Evolutionary conservation across 37 sponge, comb jelly and placozoan genomes (phyloP).

Genomic region (Haliclona indistincta): DNA sequence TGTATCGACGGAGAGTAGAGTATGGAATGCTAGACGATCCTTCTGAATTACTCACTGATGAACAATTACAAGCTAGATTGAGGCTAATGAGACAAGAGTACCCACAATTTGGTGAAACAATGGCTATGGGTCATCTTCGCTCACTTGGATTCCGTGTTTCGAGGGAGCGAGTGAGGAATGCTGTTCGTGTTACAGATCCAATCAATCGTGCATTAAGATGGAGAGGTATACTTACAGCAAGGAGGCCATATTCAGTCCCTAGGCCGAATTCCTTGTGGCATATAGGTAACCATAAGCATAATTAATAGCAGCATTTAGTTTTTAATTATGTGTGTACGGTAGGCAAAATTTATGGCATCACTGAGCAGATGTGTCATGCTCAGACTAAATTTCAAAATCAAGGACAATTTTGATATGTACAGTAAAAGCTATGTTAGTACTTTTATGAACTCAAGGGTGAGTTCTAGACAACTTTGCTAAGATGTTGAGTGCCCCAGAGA

Average conservation of each 20-base stretch:
- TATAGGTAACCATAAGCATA: constrained; percentile 51
- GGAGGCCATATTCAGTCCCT: constrained; percentile 57
- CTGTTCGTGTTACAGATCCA: constrained; percentile 36
- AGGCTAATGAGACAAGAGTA: background rate
- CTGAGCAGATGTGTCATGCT: too few relatives aligned
- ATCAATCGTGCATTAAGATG: constrained; percentile 43
- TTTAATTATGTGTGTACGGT: too few relatives aligned
- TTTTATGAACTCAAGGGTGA: too few relatives aligned
- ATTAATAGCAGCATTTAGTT: too few relatives aligned
- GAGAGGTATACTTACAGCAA: constrained; percentile 5
- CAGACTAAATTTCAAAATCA: too few relatives aligned
- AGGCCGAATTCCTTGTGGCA: constrained; percentile 77
- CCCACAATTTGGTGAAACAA: constrained; percentile 30
- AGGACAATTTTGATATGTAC: too few relatives aligned
- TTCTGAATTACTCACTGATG: background rate
- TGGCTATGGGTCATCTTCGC: constrained; percentile 27
- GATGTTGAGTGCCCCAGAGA: too few relatives aligned
- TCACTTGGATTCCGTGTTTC: constrained; percentile 40
- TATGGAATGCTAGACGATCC: constrained; percentile 25
- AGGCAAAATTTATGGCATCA: too few relatives aligned
- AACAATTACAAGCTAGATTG: background rate
- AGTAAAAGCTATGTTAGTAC: too few relatives aligned
- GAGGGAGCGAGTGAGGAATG: constrained; percentile 19
- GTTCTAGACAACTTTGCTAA: too few relatives aligned
- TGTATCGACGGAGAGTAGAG: constrained; percentile 41